Base-by-base conservation (phyloP, 2,797 vertebrate genomes). In the Tokudaia tokunoshimensis region DNA sequence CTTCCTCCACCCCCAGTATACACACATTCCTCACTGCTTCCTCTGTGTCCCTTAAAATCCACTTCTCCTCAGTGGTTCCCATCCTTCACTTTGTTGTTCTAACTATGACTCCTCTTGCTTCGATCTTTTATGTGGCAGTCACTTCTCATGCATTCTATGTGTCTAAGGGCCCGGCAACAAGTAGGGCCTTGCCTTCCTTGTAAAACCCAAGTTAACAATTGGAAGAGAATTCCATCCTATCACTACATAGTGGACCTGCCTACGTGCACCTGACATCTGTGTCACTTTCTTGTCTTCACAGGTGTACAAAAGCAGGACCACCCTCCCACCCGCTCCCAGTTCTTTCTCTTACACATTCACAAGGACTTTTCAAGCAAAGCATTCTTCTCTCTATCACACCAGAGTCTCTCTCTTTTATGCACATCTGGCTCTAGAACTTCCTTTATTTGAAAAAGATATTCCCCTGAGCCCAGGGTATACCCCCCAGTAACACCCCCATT, bases 1-100 rank as follows among this genome's bases (percentile, higher is more conserved):
- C 17, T 3, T 20, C 37, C 10, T 31, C 41, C 1, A 0, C 4
- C 22, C 3, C 7, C 4, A 1, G 14, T 7, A 34, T 14, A 37
- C 22, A 37, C 5, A 7, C n/a, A 75, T 81, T 96, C n/a, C 2
- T 10, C 24, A 37, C 0, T n/a, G 31, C 70, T 74, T 44, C 34
- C 29, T 57, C 80, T 29, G 17, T 50, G 52, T 31, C 70, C 55
- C 22, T n/a, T 3, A 59, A 37, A 65, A 65, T 34, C 81, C 80
- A 44, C 72, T 11, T 3, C 17, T 50, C 37, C 83, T 86, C 24
- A 10, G 10, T 20, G 12, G 12, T 24, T n/a, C 50, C 20, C 2
- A 3, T 24, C 52, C 47, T 80, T 75, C 20, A 34, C 61, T 41
- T 29, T 29, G 37, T 34, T 10, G 31, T 65, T 61, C 41, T 72